Percentiles rank a stretch among this genome's conserved stretches.
These are phyloP conservation scores for Perognathus longimembris DNA, from an alignment of 2,113 vertebrate genomes.

Conservation along the genomic window DNA sequence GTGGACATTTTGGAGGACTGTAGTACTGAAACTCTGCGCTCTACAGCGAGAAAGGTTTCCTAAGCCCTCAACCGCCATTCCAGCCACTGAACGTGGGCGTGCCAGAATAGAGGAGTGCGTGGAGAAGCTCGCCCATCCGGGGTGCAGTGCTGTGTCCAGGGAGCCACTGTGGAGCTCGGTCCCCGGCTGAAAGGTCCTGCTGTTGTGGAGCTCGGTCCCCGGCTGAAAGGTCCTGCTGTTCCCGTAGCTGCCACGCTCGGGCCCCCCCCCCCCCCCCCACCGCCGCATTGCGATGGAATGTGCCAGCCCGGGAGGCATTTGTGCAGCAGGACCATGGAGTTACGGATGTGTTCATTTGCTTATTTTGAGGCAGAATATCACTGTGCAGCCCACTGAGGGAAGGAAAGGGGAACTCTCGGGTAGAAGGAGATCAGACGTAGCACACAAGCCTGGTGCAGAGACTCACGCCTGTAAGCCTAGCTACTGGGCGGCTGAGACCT, in stretches of 20 bases:
- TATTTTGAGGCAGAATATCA: background rate
- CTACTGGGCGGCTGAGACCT: too few relatives aligned
- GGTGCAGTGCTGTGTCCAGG: rapidly evolving
- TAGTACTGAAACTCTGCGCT: too few relatives aligned
- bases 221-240: background rate
- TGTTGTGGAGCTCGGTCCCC: too few relatives aligned
- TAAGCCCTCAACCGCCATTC: background rate
- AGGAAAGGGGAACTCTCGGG: too few relatives aligned
- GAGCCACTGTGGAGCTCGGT: background rate
- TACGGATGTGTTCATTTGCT: background rate
- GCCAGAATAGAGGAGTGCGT: background rate
- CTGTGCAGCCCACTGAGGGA: background rate
- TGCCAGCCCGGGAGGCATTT: background rate
- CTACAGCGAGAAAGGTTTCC: background rate
- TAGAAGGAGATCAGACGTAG: too few relatives aligned
- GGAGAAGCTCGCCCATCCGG: rapidly evolving
- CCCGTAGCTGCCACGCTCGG: rapidly evolving
- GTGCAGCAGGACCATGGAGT: too few relatives aligned
- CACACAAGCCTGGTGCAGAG: too few relatives aligned
- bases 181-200: background rate
- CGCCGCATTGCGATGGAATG: background rate
- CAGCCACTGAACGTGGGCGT: background rate
- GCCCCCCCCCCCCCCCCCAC: too few relatives aligned
- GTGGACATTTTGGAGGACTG: too few relatives aligned
- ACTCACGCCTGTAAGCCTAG: too few relatives aligned